Conservation (phyloP, 1,140 invertebrate species). For the Drosophila subpulchrella region DNA sequence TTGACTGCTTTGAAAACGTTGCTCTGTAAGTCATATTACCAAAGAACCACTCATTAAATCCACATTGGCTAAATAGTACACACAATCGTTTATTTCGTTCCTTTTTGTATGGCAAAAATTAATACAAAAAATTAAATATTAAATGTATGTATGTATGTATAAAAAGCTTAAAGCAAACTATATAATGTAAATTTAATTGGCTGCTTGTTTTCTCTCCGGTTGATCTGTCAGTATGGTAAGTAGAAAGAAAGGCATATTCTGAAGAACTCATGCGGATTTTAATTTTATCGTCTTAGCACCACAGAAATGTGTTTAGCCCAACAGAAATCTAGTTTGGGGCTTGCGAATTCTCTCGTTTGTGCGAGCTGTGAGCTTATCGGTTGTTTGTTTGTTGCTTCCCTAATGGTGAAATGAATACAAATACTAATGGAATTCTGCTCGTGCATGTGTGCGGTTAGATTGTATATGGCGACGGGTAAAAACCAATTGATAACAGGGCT, state of each 20-base stretch:
- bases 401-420: constrained; percentile 72
- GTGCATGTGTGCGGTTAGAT: constrained; percentile 39
- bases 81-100: constrained; percentile 73
- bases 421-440: constrained; percentile 72
- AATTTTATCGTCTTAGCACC: constrained; percentile 57
- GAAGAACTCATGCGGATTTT: constrained; percentile 49
- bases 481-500: constrained; percentile 16
- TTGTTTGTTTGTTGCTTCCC: constrained; percentile 38
- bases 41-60: not conserved
- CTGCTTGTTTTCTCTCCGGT: constrained; percentile 50
- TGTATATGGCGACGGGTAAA: constrained; percentile 10
- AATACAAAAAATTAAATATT: constrained; percentile 83
- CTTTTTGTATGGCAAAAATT: constrained; percentile 81
- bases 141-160: constrained; percentile 77
- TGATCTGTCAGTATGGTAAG: constrained; percentile 53
- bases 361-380: constrained; percentile 44
- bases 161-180: constrained; percentile 82
- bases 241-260: constrained; percentile 57
- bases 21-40: too few relatives aligned
- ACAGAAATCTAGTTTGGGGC: constrained; percentile 29
- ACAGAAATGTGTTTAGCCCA: constrained; percentile 39
- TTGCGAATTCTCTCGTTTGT: constrained; percentile 22
- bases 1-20: too few relatives aligned
- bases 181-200: constrained; percentile 70
- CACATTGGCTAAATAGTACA: constrained; percentile 56